Evolutionary conservation across 1,140 invertebrate species (phyloP).

Genomic region (Calliphora vicina): DNA sequence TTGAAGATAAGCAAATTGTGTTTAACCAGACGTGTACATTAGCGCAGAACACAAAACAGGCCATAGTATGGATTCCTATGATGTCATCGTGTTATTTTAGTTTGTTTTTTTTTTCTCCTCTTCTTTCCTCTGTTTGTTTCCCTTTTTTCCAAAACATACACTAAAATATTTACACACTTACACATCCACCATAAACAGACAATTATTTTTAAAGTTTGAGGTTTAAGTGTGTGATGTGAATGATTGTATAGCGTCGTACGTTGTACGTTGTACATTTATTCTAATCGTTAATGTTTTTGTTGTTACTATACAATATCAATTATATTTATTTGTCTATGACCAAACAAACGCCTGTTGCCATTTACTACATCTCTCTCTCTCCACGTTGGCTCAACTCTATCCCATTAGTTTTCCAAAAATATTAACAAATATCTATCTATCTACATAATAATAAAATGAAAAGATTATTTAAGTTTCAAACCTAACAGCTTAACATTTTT

Average conservation of each 20-base stretch:
- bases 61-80: conserved; percentile 31
- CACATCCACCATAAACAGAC: neutral
- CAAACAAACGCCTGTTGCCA: no score
- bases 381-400: no score
- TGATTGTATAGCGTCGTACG: neutral
- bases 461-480: no score
- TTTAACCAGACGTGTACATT: neutral
- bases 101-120: neutral
- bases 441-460: no score
- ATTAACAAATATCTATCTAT: no score
- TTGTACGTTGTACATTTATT: neutral
- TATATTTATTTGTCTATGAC: no score
- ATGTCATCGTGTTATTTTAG: conserved; percentile 22
- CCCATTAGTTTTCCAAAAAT: neutral
- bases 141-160: conserved; percentile 3
- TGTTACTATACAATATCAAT: no score
- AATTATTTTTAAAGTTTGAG: neutral
- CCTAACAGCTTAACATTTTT: no score
- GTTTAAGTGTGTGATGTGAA: neutral
- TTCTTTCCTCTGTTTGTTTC: conserved; percentile 12
- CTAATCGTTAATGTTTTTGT: no score
- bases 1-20: neutral
- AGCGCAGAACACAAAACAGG: neutral
- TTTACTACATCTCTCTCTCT: no score
- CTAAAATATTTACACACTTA: neutral